Conservation (phyloP, 2,797 vertebrate species). For the Peromyscus aztecus region DNA sequence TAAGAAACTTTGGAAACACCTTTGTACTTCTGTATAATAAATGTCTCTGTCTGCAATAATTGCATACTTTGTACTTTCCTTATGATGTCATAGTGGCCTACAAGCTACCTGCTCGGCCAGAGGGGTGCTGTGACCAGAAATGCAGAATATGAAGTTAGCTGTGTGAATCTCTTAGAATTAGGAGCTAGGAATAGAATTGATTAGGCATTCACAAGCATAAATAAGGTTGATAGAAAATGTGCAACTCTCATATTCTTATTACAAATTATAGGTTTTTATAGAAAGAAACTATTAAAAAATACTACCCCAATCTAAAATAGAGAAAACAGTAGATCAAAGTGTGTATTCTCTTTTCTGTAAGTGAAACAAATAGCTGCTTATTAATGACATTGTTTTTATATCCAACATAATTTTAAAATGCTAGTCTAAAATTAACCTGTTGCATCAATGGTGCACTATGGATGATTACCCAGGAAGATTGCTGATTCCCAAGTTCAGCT, state of each 20-base stretch:
- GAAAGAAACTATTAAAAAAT: not conserved
- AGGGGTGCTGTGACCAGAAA: not conserved
- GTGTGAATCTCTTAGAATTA: slow-evolving; percentile 24
- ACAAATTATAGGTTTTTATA: slow-evolving; percentile 24
- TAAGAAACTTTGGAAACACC: slow-evolving; percentile 48
- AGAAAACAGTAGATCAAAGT: slow-evolving; percentile 12
- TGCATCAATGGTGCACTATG: not conserved
- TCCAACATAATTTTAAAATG: slow-evolving; percentile 31
- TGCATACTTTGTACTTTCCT: slow-evolving; percentile 60
- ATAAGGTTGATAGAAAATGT: slow-evolving; percentile 39
- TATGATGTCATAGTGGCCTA: not conserved
- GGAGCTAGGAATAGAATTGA: slow-evolving; percentile 11
- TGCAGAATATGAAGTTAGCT: not conserved
- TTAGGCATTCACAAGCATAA: not conserved
- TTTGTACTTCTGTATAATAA: slow-evolving; percentile 19
- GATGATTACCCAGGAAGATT: not conserved
- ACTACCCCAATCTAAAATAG: not conserved
- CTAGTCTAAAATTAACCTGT: not conserved
- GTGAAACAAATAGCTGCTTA: not conserved
- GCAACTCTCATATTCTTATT: slow-evolving; percentile 19
- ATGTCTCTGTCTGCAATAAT: slow-evolving; percentile 46
- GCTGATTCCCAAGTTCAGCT: not conserved
- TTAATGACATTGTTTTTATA: slow-evolving; percentile 53
- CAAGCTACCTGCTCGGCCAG: slow-evolving; percentile 25
- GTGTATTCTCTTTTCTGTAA: slow-evolving; percentile 48